Evolutionary conservation across 2,888 invertebrate genomes (phyloP).

Genomic region (Pseudococcus viburni): DNA sequence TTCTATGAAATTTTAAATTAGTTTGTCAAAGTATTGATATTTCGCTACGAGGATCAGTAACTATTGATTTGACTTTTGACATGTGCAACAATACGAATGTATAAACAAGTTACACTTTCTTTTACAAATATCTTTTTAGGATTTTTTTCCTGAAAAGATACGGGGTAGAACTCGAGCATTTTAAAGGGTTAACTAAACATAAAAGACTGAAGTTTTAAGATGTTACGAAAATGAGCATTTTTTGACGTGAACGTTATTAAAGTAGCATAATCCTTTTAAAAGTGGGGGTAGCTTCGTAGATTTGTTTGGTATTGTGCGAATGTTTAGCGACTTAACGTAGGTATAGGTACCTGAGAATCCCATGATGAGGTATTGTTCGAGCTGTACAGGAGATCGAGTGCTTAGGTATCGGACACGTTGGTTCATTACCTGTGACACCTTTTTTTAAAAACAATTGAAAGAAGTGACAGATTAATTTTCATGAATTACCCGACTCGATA

Average conservation of each 20-base stretch:
- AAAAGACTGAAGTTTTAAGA: background rate
- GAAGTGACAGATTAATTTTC: conserved; percentile 13
- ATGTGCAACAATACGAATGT: conserved; percentile 37
- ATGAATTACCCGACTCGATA: conserved; percentile 7
- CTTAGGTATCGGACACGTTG: background rate
- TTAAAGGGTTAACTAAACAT: background rate
- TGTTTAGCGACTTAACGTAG: background rate
- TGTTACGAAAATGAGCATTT: conserved; percentile 5
- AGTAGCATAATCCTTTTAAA: background rate
- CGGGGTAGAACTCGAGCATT: no score
- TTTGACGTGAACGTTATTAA: conserved; percentile 9
- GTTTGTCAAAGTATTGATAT: conserved; percentile 50
- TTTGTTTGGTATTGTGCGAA: background rate
- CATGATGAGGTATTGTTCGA: conserved; percentile 15
- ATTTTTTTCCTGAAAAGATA: conserved; percentile 3
- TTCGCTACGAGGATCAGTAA: background rate
- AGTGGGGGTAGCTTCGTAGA: background rate
- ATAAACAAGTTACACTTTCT: conserved; percentile 41
- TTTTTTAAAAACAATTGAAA: conserved; percentile 8
- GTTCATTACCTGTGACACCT: background rate
- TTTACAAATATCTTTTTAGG: background rate
- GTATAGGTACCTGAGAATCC: background rate
- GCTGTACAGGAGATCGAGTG: background rate
- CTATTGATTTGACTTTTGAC: conserved; percentile 38
- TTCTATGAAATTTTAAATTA: conserved; percentile 45